These are phyloP conservation scores for Onychomys leucogaster DNA, from an alignment of 2,797 vertebrate genomes.

Conservation along the genomic window DNA sequence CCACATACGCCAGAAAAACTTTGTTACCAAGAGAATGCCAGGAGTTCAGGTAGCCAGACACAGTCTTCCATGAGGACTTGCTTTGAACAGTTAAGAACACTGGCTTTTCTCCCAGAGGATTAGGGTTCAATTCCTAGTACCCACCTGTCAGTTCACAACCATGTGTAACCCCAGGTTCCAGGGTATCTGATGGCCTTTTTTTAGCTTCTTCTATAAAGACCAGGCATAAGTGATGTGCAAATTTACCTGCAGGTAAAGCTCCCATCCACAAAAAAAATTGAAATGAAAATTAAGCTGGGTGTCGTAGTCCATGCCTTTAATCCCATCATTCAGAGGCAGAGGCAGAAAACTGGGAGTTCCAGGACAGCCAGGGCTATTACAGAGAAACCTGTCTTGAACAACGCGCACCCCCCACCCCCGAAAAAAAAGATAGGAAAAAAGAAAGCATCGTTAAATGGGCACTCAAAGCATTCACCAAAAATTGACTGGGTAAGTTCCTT, in stretches of 20 bases:
- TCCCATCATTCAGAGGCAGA: too few species aligned
- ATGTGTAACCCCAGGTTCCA: background rate
- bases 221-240: background rate
- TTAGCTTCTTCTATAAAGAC: background rate
- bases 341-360: too few species aligned
- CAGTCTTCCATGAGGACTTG: background rate
- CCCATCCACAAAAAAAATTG: too few species aligned
- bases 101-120: background rate
- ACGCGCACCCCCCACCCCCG: too few species aligned
- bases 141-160: background rate
- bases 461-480: too few species aligned
- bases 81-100: background rate
- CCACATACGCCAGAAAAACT: background rate
- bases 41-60: background rate
- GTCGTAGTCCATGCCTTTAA: too few species aligned
- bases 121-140: background rate
- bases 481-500: too few species aligned
- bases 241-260: background rate
- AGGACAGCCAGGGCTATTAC: too few species aligned
- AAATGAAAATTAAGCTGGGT: background rate
- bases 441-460: too few species aligned
- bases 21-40: background rate
- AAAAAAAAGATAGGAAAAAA: too few species aligned
- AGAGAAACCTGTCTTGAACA: too few species aligned
- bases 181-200: background rate